These are phyloP conservation scores for Drosophila takahashii DNA, from an alignment of 1,140 invertebrate species.

Conservation along the genomic window DNA sequence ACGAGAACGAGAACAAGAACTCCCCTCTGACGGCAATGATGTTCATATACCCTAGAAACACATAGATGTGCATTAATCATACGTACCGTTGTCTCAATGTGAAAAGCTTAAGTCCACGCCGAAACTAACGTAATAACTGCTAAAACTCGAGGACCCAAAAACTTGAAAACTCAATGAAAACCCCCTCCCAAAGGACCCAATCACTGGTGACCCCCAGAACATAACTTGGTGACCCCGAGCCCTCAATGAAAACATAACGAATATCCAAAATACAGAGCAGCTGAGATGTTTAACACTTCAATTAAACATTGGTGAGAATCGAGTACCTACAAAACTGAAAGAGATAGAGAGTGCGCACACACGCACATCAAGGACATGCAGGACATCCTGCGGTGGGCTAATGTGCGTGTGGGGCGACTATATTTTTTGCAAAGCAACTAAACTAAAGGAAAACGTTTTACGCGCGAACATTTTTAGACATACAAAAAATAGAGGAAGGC, in stretches of 20 bases:
- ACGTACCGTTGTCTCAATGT: constrained; percentile 61
- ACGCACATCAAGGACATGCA: not conserved
- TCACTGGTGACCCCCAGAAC: constrained; percentile 21
- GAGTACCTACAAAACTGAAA: constrained; percentile 75
- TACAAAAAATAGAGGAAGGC: constrained; percentile 32
- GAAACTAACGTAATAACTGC: constrained; percentile 31
- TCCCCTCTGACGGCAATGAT: constrained; percentile 29
- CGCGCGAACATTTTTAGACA: constrained; percentile 64
- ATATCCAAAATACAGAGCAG: constrained; percentile 46
- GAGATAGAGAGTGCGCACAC: constrained; percentile 40
- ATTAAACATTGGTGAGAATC: constrained; percentile 78
- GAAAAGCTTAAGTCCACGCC: constrained; percentile 54
- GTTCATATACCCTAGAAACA: constrained; percentile 17
- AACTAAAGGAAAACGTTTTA: constrained; percentile 68
- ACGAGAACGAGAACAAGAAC: constrained; percentile 2
- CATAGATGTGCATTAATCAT: constrained; percentile 41
- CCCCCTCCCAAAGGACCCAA: constrained; percentile 15
- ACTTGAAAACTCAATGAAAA: not conserved
- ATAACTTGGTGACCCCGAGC: constrained; percentile 11
- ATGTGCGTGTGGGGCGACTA: constrained; percentile 48
- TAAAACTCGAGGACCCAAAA: constrained; percentile 42
- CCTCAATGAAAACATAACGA: constrained; percentile 8
- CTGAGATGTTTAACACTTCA: constrained; percentile 60
- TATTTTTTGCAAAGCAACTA: constrained; percentile 78
- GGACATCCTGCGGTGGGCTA: constrained; percentile 24